Evolutionary conservation across 1,140 invertebrate genomes (phyloP).

Genomic region (Drosophila leontia): DNA sequence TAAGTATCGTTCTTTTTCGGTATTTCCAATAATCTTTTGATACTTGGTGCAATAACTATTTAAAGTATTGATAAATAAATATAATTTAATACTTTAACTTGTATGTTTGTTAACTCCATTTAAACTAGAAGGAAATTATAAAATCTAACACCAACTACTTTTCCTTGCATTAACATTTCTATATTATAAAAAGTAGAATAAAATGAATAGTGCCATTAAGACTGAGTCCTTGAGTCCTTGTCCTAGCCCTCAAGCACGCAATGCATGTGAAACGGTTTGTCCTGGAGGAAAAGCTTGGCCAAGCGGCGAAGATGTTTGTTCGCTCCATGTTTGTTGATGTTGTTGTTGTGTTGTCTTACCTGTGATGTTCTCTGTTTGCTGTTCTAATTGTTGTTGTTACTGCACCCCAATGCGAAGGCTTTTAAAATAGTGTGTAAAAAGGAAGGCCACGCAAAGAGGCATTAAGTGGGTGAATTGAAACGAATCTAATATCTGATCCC

Average conservation of each 20-base stretch:
- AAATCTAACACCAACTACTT: background rate
- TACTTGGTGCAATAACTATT: background rate
- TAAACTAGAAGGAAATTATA: background rate
- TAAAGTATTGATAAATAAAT: background rate
- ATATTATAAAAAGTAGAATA: background rate
- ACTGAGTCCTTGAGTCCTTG: background rate
- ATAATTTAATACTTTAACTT: background rate
- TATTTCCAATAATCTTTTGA: no score
- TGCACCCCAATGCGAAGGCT: conserved; percentile 21
- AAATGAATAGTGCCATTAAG: background rate
- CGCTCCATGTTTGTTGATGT: conserved; percentile 59
- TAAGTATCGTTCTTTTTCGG: no score
- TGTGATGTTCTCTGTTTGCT: conserved; percentile 62
- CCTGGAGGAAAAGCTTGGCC: background rate
- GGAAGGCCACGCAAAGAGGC: background rate
- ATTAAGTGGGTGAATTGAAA: background rate
- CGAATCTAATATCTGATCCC: background rate
- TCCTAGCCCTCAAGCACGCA: conserved; percentile 20
- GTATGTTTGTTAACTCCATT: background rate
- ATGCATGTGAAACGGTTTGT: conserved; percentile 65
- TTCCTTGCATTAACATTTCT: no score
- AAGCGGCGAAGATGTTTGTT: conserved; percentile 38
- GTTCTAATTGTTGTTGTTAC: conserved; percentile 54
- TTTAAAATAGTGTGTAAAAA: background rate
- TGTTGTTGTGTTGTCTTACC: conserved; percentile 60